Evolutionary conservation across 2,113 vertebrate species (phyloP).

Genomic region (Nothoprocta perdicaria): DNA sequence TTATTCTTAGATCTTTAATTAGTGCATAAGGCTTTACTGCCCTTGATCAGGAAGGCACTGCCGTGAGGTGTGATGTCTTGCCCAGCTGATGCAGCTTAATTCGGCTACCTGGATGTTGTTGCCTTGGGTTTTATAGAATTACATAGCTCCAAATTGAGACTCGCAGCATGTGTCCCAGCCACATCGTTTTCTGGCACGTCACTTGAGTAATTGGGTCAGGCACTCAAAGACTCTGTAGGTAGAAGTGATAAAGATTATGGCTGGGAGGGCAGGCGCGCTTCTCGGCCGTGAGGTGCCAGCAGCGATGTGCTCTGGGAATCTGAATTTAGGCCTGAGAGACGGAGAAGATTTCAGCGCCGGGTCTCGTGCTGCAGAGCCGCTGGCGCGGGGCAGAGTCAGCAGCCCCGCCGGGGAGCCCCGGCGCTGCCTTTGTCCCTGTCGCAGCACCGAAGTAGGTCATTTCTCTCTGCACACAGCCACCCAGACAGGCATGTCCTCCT

Average conservation of each 20-base stretch:
- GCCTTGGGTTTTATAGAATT: constrained; percentile 53
- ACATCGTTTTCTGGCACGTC: constrained; percentile 32
- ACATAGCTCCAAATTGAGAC: constrained; percentile 24
- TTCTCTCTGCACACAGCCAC: not conserved
- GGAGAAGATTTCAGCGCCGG: not conserved
- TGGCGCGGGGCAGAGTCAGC: not conserved
- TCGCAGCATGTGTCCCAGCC: not conserved
- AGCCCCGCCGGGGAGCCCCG: not conserved
- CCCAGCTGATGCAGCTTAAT: not conserved
- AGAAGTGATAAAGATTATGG: constrained; percentile 23
- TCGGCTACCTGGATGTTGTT: constrained; percentile 8
- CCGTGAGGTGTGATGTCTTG: not conserved
- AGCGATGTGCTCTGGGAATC: not conserved
- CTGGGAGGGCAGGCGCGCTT: not conserved
- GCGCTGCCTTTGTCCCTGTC: constrained; percentile 19
- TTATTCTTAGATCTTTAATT: not conserved
- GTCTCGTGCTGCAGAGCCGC: rapidly evolving
- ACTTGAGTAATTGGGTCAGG: constrained; percentile 14
- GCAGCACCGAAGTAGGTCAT: constrained; percentile 47
- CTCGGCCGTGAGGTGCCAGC: not conserved
- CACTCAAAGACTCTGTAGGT: not conserved
- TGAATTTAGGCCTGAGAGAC: not conserved
- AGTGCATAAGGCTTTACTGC: not conserved
- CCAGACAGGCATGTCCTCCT: constrained; percentile 34
- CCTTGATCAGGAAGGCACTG: not conserved